Evolutionary conservation across 2,797 vertebrate genomes (phyloP).

Genomic region (Lateolabrax maculatus): DNA sequence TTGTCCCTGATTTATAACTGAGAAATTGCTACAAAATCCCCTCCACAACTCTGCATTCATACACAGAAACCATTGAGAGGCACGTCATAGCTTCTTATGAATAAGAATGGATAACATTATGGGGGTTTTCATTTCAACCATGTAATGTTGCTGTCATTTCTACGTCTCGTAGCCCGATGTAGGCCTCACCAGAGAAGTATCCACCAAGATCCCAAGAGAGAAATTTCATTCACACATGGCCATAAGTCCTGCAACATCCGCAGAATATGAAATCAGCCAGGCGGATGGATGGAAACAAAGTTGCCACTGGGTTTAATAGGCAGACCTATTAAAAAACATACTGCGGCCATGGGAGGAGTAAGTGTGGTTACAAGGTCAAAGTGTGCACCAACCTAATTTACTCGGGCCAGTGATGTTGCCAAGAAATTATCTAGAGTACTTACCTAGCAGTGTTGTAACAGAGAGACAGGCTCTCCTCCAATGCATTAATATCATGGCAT

Average conservation of each 20-base stretch:
- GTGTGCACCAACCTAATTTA: conserved; percentile 60
- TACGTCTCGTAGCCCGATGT: conserved; percentile 52
- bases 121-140: conserved; percentile 73
- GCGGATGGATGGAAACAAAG: conserved; percentile 64
- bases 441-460: conserved; percentile 19
- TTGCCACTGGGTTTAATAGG: conserved; percentile 62
- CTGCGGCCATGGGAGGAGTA: conserved; percentile 65
- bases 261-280: conserved; percentile 73
- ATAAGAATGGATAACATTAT: conserved; percentile 79
- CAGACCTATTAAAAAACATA: conserved; percentile 73
- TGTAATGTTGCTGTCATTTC: conserved; percentile 79
- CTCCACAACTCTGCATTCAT: conserved; percentile 45
- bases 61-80: conserved; percentile 62
- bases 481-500: conserved; percentile 44
- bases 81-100: conserved; percentile 68
- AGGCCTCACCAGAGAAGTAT: conserved; percentile 72
- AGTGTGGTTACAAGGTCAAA: conserved; percentile 68
- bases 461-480: conserved; percentile 29
- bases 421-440: conserved; percentile 49
- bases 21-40: conserved; percentile 64
- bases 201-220: conserved; percentile 72
- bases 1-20: conserved; percentile 71
- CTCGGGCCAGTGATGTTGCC: conserved; percentile 35
- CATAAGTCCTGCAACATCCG: conserved; percentile 65
- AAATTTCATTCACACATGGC: conserved; percentile 74